phyloP scores from a whole-genome alignment of 30 jellyfish, hydroid and myxozoan species.

The Catostylus mosaicus region DNA sequence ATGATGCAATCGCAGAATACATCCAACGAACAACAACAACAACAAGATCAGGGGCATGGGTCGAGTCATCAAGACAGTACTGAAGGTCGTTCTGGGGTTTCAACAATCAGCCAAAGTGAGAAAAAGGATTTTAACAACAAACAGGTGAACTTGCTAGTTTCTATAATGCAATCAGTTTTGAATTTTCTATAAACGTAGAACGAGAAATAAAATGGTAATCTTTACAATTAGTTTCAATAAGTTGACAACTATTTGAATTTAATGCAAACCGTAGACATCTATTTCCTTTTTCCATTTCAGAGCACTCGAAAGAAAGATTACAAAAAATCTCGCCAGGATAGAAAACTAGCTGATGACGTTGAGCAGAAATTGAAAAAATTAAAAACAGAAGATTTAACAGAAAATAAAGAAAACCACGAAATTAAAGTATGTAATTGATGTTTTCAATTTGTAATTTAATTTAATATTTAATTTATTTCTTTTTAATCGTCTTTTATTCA shows the following conservation, averaged over 20 bases:
- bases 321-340: slow-evolving; percentile 72
- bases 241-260: no score
- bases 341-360: slow-evolving; percentile 72
- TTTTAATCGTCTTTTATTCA: no score
- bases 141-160: neutral
- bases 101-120: slow-evolving; percentile 27
- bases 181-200: no score
- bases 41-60: slow-evolving; percentile 41
- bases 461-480: no score
- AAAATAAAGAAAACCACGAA: neutral
- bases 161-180: no score
- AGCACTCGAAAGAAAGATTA: slow-evolving; percentile 50
- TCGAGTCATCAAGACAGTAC: slow-evolving; percentile 51
- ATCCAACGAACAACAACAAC: slow-evolving; percentile 29
- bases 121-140: neutral
- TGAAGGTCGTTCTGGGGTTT: slow-evolving; percentile 60
- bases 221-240: no score
- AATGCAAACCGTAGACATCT: no score
- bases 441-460: no score
- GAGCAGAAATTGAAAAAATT: slow-evolving; percentile 68
- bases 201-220: no score
- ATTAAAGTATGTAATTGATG: no score
- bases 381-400: slow-evolving; percentile 52
- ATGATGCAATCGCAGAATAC: slow-evolving; percentile 30
- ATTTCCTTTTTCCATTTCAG: neutral